Evolutionary conservation across 2,888 invertebrate species (phyloP).

Genomic region (Drosophila histrio): DNA sequence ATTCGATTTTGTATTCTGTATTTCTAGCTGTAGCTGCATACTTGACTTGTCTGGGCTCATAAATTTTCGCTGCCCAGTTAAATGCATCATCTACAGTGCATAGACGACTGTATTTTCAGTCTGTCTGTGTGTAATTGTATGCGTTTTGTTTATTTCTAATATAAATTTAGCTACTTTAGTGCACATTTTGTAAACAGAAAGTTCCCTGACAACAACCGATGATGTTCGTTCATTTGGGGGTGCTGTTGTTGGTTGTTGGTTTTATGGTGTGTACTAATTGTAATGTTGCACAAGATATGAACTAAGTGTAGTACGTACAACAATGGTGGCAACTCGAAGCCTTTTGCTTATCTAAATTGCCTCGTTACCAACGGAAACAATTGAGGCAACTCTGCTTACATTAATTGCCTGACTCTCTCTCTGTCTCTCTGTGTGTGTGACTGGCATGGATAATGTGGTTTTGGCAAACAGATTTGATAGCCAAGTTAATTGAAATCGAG

Average conservation of each 20-base stretch:
- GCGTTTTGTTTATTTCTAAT: conserved; percentile 71
- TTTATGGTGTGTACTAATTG: conserved; percentile 70
- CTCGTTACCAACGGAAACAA: conserved; percentile 48
- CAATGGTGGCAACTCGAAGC: conserved; percentile 9
- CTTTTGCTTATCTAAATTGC: conserved; percentile 72
- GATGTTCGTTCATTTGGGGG: conserved; percentile 9
- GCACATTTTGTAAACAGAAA: conserved; percentile 67
- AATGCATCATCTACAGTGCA: conserved; percentile 61
- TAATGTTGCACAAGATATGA: conserved; percentile 78
- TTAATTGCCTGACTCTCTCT: conserved; percentile 21
- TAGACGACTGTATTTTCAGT: conserved; percentile 22
- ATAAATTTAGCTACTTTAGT: conserved; percentile 78
- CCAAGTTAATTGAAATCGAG: conserved; percentile 64
- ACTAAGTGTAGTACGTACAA: conserved; percentile 55
- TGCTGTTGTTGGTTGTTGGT: conserved; percentile 14
- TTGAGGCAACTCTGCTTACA: conserved; percentile 40
- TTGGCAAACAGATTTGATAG: conserved; percentile 15
- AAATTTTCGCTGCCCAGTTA: conserved; percentile 41
- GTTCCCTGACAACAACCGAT: conserved; percentile 7
- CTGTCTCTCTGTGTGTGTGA: conserved; percentile 29
- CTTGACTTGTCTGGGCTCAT: conserved; percentile 39
- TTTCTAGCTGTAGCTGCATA: conserved; percentile 11
- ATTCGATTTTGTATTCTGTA: neutral
- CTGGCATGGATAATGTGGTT: conserved; percentile 53
- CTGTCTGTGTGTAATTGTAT: conserved; percentile 8